Percentiles rank a stretch among this genome's conserved stretches.
phyloP scores from a whole-genome alignment of 1,140 invertebrate genomes.

The Plodia interpunctella region DNA sequence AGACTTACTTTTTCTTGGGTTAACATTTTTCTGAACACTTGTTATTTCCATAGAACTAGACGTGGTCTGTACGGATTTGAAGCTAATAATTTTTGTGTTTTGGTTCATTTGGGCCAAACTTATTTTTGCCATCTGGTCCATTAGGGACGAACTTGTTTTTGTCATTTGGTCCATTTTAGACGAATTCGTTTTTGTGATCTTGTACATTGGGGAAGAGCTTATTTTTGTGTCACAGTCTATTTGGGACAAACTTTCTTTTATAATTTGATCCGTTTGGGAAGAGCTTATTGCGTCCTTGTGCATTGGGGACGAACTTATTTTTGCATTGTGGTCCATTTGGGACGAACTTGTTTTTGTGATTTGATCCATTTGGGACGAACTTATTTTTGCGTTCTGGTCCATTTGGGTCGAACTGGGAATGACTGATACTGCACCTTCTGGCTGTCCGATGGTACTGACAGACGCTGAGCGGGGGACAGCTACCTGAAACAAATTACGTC shows the following conservation, averaged over 20 bases:
- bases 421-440: conserved; percentile 21
- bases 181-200: too few species aligned
- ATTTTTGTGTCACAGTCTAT: too few species aligned
- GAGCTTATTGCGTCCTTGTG: too few species aligned
- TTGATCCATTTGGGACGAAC: too few species aligned
- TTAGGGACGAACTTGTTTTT: neutral
- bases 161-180: too few species aligned
- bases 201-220: too few species aligned
- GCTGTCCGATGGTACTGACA: neutral
- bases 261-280: too few species aligned
- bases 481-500: conserved; percentile 25
- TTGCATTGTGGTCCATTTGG: too few species aligned
- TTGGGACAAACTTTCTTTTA: too few species aligned
- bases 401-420: neutral
- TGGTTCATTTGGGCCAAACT: neutral
- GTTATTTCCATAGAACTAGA: conserved; percentile 22
- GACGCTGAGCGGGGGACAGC: conserved; percentile 28
- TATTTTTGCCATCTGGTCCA: neutral
- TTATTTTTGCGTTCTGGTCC: neutral
- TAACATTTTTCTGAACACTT: neutral
- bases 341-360: too few species aligned
- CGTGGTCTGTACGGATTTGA: conserved; percentile 22
- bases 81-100: conserved; percentile 7
- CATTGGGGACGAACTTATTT: too few species aligned
- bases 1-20: conserved; percentile 28